Evolutionary conservation across 2,888 invertebrate genomes (phyloP), one percentile per base, ranked within the genome.

Genomic region (Limnephilus marmoratus): DNA sequence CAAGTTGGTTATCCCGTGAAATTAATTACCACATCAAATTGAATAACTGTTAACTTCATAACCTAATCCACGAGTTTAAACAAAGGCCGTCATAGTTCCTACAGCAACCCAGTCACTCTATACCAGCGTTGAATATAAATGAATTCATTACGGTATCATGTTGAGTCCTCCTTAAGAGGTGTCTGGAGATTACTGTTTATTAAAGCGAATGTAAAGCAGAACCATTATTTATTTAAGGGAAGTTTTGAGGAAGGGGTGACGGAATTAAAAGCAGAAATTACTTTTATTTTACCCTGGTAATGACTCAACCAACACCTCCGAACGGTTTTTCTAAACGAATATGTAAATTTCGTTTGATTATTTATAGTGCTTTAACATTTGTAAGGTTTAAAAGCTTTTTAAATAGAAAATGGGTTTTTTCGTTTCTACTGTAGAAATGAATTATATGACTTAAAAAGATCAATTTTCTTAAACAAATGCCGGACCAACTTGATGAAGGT

Each of bases 141-240:
- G 68, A 89, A 89, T 80, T 89, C 88, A 89, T 89, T 89, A 89
- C 7, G 18, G 34, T 37, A 81, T 89, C 68, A 31, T 89, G 88
- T 80, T 37, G 41, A 37, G 88, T 31, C 88, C 7, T 89, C 11
- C 80, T 80, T 89, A 81, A 89, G 88, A 89, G 88, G 88, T 80
- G 88, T 80, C 88, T 89, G 37, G 88, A 89, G 88, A 89, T 81
- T 34, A 41, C 34, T 45, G 34, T 53, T n/a, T 80, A 80, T 81
- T 81, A 80, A 89, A 89, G 34, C 37, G 68, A 80, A 37, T 49
- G 45, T 86, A 49, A 86, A 86, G 86, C 86, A 29, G 41, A 29
- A 29, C 12, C 86, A 86, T 86, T 29, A 86, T 86, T 86, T 86
- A 86, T 86, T 45, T 15, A 83, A 15, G 18, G n/a, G 83, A 7